Evolutionary conservation across 2,888 invertebrate genomes (phyloP).

Genomic region (Rhopalosiphum nymphaeae): DNA sequence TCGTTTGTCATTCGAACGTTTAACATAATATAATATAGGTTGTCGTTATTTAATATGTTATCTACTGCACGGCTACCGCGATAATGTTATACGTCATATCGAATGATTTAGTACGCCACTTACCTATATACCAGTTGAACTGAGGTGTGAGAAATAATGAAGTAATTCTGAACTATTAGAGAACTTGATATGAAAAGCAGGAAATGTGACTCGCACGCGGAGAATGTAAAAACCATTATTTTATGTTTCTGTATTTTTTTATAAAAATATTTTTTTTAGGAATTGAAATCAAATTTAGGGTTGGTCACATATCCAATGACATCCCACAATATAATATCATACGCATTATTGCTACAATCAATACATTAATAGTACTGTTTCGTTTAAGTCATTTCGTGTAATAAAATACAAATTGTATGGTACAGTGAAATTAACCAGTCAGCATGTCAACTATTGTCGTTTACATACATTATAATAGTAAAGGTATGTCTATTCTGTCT

Average conservation of each 20-base stretch:
- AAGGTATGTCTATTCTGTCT: background rate
- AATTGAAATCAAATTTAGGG: background rate
- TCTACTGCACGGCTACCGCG: background rate
- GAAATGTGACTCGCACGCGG: too few relatives aligned
- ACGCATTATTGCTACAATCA: background rate
- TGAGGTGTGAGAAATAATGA: background rate
- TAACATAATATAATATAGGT: background rate
- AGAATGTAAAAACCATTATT: background rate
- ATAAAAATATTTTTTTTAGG: background rate
- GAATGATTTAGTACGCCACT: background rate
- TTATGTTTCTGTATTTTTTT: background rate
- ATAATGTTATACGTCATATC: background rate
- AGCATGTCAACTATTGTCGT: background rate
- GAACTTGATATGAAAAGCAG: too few relatives aligned
- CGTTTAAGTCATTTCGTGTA: background rate
- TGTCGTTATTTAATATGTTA: background rate
- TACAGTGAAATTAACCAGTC: background rate
- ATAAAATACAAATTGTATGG: background rate
- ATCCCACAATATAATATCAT: background rate
- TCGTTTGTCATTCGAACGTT: background rate
- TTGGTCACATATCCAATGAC: background rate
- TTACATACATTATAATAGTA: background rate
- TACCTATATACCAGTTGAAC: background rate
- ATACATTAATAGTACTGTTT: background rate
- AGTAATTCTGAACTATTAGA: background rate